These are phyloP conservation scores for Drosophila merina DNA, from an alignment of 2,888 invertebrate genomes.

Conservation along the genomic window DNA sequence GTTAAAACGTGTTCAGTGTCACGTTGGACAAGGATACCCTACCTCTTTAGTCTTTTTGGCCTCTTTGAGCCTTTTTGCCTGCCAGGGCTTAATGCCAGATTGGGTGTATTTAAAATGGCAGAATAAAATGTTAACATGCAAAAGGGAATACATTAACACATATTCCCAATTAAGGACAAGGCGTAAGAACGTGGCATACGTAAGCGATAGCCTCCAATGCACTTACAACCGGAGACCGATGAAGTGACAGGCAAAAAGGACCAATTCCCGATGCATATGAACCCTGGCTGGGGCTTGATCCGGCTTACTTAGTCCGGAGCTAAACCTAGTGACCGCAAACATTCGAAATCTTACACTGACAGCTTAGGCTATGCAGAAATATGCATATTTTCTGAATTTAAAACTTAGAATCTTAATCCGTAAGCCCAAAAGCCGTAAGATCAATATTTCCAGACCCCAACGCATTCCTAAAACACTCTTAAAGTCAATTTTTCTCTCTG, in stretches of 20 bases:
- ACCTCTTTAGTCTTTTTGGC: background rate
- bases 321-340: slow-evolving; percentile 67
- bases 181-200: slow-evolving; percentile 22
- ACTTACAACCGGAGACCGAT: slow-evolving; percentile 46
- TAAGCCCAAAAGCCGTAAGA: background rate
- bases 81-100: slow-evolving; percentile 41
- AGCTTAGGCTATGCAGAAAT: background rate
- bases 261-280: slow-evolving; percentile 1
- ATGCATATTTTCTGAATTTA: background rate
- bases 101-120: slow-evolving; percentile 65
- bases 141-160: slow-evolving; percentile 79
- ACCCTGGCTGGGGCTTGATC: slow-evolving; percentile 1
- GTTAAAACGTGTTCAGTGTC: slow-evolving; percentile 75
- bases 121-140: slow-evolving; percentile 73
- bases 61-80: slow-evolving; percentile 4
- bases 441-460: background rate
- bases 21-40: slow-evolving; percentile 36
- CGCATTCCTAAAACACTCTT: background rate
- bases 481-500: background rate
- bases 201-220: slow-evolving; percentile 61
- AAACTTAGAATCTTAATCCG: background rate
- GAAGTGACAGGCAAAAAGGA: slow-evolving; percentile 1
- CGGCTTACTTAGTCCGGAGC: slow-evolving; percentile 44
- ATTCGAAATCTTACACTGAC: slow-evolving; percentile 17
- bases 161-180: slow-evolving; percentile 73